These are phyloP conservation scores for Brachionus asplanchnoidis DNA, from an alignment of 1,140 invertebrate genomes.

Conservation along the genomic window DNA sequence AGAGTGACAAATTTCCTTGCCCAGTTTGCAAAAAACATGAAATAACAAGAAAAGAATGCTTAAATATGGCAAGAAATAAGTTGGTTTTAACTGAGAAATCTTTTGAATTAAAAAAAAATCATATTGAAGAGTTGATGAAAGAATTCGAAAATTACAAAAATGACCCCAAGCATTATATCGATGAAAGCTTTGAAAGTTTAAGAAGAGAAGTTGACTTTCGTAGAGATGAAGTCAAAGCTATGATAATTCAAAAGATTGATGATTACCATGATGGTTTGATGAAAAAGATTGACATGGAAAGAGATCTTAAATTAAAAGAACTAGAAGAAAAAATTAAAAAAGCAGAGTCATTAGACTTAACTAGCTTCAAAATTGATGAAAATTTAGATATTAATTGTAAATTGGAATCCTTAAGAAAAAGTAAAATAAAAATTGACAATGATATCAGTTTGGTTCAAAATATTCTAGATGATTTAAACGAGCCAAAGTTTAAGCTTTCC, in stretches of 20 bases:
- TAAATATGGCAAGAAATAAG: not conserved
- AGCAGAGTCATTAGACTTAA: not conserved
- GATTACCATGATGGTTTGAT: not conserved
- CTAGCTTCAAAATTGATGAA: not conserved
- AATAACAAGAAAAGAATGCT: not conserved
- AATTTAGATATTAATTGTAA: not conserved
- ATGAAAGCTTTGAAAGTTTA: not conserved
- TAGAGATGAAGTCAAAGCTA: not conserved
- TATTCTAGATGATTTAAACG: not conserved
- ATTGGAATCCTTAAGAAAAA: not conserved
- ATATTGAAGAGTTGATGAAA: not conserved
- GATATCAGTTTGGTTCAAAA: not conserved
- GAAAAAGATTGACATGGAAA: not conserved
- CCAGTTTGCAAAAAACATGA: no score
- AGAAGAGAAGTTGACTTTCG: not conserved
- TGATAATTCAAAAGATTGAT: not conserved
- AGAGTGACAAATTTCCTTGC: no score
- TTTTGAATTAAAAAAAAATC: no score
- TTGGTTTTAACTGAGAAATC: no score
- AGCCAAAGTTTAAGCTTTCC: not conserved
- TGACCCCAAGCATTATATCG: not conserved
- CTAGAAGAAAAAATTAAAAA: not conserved
- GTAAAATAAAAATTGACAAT: not conserved
- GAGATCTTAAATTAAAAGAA: not conserved
- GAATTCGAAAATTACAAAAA: not conserved